These are phyloP conservation scores for Nothobranchius kuhntae DNA, from an alignment of 2,113 vertebrate genomes.

Conservation along the genomic window DNA sequence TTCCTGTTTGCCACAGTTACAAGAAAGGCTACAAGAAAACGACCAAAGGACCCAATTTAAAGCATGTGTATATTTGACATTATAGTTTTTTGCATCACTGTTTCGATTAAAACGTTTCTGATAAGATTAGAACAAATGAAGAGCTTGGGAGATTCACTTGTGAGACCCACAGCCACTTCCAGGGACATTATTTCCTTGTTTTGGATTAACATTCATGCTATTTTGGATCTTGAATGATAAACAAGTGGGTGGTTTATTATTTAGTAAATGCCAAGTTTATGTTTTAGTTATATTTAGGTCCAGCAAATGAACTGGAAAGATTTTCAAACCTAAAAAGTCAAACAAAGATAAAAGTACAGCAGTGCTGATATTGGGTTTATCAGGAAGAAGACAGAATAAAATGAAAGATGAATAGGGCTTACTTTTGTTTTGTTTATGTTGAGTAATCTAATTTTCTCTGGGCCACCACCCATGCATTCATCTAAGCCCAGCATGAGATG, in stretches of 20 bases:
- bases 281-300: constrained; percentile 32
- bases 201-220: constrained; percentile 49
- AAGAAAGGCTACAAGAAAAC: too few relatives aligned
- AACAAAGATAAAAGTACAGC: background rate
- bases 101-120: too few relatives aligned
- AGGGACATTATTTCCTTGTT: constrained; percentile 25
- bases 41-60: too few relatives aligned
- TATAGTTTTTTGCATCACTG: too few relatives aligned
- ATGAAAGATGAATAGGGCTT: background rate
- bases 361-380: background rate
- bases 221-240: constrained; percentile 34
- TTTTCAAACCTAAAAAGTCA: constrained; percentile 15
- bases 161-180: background rate
- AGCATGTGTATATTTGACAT: too few relatives aligned
- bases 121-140: background rate
- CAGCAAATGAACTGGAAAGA: background rate
- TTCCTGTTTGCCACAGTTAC: too few relatives aligned
- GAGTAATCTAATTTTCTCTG: constrained; percentile 3
- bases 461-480: background rate
- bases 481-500: background rate
- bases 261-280: constrained; percentile 46
- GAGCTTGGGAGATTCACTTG: background rate
- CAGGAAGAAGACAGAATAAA: background rate
- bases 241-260: constrained; percentile 17
- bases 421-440: constrained; percentile 5